phyloP scores from a whole-genome alignment of 2,113 vertebrate genomes.

The Passer domesticus region DNA sequence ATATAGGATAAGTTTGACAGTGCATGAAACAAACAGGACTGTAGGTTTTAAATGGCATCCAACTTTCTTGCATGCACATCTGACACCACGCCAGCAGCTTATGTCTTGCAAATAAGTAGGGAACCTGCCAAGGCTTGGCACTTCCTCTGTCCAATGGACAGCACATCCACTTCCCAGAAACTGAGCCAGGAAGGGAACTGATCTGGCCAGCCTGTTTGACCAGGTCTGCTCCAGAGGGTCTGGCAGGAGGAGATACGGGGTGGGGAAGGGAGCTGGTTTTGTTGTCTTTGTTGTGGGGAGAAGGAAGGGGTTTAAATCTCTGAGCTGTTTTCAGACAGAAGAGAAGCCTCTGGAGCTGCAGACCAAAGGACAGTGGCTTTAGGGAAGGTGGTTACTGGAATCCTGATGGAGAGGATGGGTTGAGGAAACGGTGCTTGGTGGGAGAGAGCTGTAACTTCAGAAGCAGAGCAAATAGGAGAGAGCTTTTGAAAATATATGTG shows the following conservation, averaged over 20 bases:
- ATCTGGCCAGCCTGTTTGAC: not conserved
- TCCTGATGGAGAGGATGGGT: not conserved
- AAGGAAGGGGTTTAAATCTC: not conserved
- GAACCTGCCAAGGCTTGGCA: constrained; percentile 42
- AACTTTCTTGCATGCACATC: constrained; percentile 52
- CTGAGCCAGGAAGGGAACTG: not conserved
- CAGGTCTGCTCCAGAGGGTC: constrained; percentile 14
- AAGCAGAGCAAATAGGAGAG: not conserved
- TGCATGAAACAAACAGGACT: constrained; percentile 53
- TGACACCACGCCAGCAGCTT: constrained; percentile 46
- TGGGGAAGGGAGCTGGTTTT: not conserved
- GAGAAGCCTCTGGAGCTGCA: constrained; percentile 26
- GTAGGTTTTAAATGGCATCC: constrained; percentile 45
- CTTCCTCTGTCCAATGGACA: constrained; percentile 42
- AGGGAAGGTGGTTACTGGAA: not conserved
- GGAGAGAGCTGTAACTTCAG: not conserved
- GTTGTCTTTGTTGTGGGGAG: not conserved
- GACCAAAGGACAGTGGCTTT: not conserved
- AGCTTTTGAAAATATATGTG: not conserved
- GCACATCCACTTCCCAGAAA: constrained; percentile 33
- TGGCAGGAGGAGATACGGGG: constrained; percentile 1
- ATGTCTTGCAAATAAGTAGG: constrained; percentile 50
- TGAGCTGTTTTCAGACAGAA: not conserved
- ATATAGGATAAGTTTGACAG: constrained; percentile 54
- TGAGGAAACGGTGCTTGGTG: not conserved